Percentiles rank a stretch among this genome's conserved stretches.
phyloP scores from a whole-genome alignment of 2,797 vertebrate species.

The Darevskia nairensis region DNA sequence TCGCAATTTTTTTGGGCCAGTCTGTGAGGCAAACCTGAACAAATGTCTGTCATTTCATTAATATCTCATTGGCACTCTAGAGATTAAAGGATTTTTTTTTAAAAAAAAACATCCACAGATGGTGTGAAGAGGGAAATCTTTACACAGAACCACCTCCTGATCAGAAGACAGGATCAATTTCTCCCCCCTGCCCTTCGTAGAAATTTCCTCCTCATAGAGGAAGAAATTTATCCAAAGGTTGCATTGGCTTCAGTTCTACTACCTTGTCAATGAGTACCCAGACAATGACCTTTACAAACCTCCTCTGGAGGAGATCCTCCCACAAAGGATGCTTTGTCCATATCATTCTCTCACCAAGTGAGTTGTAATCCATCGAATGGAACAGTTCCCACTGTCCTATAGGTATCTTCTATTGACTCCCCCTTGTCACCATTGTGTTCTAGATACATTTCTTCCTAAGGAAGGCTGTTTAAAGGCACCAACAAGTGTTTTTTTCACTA shows the following conservation, averaged over 20 bases:
- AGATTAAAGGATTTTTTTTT: background rate
- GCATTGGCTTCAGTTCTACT: background rate
- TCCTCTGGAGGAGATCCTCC: background rate
- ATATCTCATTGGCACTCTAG: background rate
- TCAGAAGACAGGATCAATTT: background rate
- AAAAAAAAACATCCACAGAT: background rate
- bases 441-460: background rate
- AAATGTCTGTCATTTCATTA: background rate
- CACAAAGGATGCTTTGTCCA: background rate
- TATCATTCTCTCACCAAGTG: background rate
- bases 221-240: background rate
- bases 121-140: background rate
- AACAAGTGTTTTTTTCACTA: too few species aligned
- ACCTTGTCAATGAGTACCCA: background rate
- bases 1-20: background rate
- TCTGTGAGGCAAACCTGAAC: background rate
- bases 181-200: too few species aligned
- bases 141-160: background rate
- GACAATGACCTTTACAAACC: background rate
- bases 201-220: too few species aligned
- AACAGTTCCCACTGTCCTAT: background rate
- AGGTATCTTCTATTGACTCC: background rate
- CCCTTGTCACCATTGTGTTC: background rate
- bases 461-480: background rate
- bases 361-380: background rate